Evolutionary conservation across 2,113 vertebrate genomes (phyloP).

Genomic region (Ondatra zibethicus): DNA sequence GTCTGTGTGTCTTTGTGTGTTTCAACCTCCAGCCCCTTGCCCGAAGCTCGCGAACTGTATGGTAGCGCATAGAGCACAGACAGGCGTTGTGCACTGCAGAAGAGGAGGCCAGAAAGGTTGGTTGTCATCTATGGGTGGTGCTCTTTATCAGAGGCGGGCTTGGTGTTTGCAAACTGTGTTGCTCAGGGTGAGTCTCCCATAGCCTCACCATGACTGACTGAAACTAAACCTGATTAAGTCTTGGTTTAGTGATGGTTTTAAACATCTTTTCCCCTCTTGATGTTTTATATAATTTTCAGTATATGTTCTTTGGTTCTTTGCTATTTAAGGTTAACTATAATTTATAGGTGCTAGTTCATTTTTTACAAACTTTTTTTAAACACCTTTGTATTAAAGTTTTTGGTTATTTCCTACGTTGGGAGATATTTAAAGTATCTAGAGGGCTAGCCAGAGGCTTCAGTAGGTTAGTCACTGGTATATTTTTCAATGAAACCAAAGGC

Average conservation of each 20-base stretch:
- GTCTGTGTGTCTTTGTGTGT: no score
- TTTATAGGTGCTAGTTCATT: constrained; percentile 22
- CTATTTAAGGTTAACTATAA: neutral
- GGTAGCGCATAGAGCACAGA: no score
- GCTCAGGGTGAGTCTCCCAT: neutral
- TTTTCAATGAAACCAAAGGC: constrained; percentile 40
- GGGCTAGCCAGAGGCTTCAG: neutral
- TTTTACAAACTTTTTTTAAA: neutral
- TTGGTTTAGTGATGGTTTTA: neutral
- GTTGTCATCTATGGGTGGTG: constrained; percentile 27
- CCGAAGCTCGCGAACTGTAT: no score
- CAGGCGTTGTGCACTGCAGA: no score
- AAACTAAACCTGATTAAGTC: constrained; percentile 18
- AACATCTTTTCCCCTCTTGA: neutral
- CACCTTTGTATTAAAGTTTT: neutral
- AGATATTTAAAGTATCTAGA: constrained; percentile 34
- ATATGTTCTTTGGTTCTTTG: neutral
- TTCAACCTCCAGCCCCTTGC: no score
- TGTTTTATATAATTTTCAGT: neutral
- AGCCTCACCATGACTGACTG: neutral
- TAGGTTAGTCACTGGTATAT: neutral
- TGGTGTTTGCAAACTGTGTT: neutral
- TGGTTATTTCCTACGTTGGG: constrained; percentile 24
- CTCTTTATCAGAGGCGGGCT: constrained; percentile 11
- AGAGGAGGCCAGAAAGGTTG: constrained; percentile 10